Conservation (phyloP, 2,888 invertebrate species). For the Trachelus troglodyta region DNA sequence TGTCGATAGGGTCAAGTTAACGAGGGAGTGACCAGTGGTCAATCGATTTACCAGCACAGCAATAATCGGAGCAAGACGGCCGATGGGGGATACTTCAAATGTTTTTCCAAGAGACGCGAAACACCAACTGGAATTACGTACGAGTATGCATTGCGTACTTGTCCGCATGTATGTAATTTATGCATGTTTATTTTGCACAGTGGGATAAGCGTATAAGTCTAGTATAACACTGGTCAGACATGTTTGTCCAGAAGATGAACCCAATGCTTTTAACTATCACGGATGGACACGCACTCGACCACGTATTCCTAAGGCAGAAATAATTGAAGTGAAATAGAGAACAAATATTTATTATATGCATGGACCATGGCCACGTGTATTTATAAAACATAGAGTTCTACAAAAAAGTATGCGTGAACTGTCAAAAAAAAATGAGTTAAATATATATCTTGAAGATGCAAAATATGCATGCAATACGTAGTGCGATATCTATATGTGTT, state of each 20-base stretch:
- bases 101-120: conserved; percentile 46
- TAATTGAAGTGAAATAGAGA: conserved; percentile 40
- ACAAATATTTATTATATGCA: conserved; percentile 43
- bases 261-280: conserved; percentile 14
- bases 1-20: conserved; percentile 52
- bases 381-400: neutral
- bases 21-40: conserved; percentile 48
- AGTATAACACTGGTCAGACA: conserved; percentile 21
- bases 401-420: neutral
- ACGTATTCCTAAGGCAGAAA: conserved; percentile 10
- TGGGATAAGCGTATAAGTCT: conserved; percentile 19
- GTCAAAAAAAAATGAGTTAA: too few relatives aligned
- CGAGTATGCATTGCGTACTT: conserved; percentile 10
- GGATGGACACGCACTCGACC: conserved; percentile 38
- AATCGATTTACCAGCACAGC: conserved; percentile 27
- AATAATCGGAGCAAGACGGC: too few relatives aligned
- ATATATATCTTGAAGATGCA: too few relatives aligned
- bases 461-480: too few relatives aligned
- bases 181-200: conserved; percentile 53
- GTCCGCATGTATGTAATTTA: conserved; percentile 43
- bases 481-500: neutral
- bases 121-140: conserved; percentile 17
- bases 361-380: neutral
- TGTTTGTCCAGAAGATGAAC: conserved; percentile 54
- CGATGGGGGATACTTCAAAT: conserved; percentile 18